These are phyloP conservation scores for Hermodice carunculata DNA, from an alignment of 2,888 invertebrate genomes.

Conservation along the genomic window DNA sequence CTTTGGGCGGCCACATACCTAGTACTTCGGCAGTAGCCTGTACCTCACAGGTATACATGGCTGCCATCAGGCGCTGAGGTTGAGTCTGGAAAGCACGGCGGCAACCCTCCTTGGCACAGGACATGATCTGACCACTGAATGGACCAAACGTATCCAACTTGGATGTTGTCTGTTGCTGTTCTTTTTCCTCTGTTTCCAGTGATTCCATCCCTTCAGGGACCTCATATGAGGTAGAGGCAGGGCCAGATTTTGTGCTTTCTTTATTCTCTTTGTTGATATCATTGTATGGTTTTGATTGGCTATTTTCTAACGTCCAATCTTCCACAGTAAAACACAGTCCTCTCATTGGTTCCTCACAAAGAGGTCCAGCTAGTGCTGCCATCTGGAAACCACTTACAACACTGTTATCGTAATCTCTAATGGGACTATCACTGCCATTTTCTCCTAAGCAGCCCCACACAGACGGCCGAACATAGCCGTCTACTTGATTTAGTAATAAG, in stretches of 20 bases:
- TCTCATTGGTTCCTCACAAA: constrained; percentile 97
- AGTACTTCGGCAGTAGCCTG: constrained; percentile 88
- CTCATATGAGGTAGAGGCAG: not conserved
- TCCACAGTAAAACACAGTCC: constrained; percentile 90
- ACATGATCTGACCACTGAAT: constrained; percentile 87
- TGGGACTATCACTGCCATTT: not conserved
- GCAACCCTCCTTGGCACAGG: constrained; percentile 90
- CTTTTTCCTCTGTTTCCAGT: not conserved
- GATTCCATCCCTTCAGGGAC: not conserved
- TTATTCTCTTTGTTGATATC: not conserved
- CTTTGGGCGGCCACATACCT: too few relatives aligned
- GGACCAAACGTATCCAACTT: constrained; percentile 45
- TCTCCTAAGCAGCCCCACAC: constrained; percentile 57
- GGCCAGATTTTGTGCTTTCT: not conserved
- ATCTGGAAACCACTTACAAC: constrained; percentile 72
- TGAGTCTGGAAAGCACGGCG: constrained; percentile 89
- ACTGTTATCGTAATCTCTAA: constrained; percentile 74
- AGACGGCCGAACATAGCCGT: constrained; percentile 76
- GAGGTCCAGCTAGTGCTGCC: constrained; percentile 88
- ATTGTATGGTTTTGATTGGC: not conserved
- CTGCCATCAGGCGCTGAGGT: constrained; percentile 91
- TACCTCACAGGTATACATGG: constrained; percentile 91
- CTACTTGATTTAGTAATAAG: constrained; percentile 85
- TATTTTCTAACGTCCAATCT: constrained; percentile 75
- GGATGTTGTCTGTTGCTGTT: not conserved